Evolutionary conservation across 1,140 invertebrate species (phyloP).

Genomic region (Drosophila repleta): DNA sequence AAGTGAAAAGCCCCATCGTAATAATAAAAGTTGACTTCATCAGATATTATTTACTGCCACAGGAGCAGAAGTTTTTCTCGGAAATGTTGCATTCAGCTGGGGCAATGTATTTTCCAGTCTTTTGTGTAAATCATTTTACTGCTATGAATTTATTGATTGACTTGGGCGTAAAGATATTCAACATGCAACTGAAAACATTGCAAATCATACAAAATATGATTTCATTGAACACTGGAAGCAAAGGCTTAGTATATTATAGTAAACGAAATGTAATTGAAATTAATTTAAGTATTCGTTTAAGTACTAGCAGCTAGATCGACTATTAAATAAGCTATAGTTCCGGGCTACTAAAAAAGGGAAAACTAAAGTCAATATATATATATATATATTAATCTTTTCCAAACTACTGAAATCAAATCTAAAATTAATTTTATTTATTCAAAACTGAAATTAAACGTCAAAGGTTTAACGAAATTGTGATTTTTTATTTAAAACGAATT

Average conservation of each 20-base stretch:
- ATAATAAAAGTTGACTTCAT: constrained; percentile 14
- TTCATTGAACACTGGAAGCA: constrained; percentile 23
- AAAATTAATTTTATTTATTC: no score
- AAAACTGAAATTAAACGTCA: no score
- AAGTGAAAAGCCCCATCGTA: background rate
- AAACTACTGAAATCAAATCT: no score
- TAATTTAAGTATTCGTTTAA: no score
- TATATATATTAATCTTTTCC: no score
- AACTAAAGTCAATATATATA: no score
- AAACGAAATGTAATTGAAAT: no score
- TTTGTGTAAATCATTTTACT: constrained; percentile 64
- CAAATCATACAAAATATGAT: constrained; percentile 17
- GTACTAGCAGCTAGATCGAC: no score
- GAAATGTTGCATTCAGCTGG: background rate
- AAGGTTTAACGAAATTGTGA: no score
- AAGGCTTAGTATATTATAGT: background rate
- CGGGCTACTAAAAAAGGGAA: no score
- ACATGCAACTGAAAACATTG: constrained; percentile 10
- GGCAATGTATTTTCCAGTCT: constrained; percentile 27
- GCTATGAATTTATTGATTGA: constrained; percentile 68
- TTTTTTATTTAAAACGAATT: no score
- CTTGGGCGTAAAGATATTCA: constrained; percentile 5
- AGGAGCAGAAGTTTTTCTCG: background rate
- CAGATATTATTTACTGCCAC: constrained; percentile 26
- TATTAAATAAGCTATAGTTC: no score